phyloP scores from a whole-genome alignment of 2,888 invertebrate genomes.

The Rutpela maculata region DNA sequence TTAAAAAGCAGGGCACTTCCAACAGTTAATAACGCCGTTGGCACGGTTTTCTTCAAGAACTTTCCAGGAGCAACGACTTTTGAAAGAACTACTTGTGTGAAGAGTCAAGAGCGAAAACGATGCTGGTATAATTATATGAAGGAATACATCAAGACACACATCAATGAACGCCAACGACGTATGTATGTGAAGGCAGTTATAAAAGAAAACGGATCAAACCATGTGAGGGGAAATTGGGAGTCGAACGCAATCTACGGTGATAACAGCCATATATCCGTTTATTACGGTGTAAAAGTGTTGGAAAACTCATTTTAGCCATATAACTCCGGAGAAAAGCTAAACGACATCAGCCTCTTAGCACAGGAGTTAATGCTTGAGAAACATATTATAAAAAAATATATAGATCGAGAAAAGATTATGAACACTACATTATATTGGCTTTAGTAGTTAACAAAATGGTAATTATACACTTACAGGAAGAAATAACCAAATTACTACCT shows the following conservation, averaged over 20 bases:
- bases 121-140: constrained; percentile 7
- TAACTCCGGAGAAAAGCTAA: background rate
- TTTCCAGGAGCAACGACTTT: background rate
- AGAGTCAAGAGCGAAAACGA: background rate
- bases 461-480: too few relatives aligned
- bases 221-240: constrained; percentile 27
- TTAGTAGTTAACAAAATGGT: too few relatives aligned
- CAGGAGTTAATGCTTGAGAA: background rate
- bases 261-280: constrained; percentile 33
- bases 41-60: background rate
- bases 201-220: constrained; percentile 18
- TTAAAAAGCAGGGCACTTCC: background rate
- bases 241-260: constrained; percentile 33
- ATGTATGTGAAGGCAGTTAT: constrained; percentile 15
- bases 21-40: constrained; percentile 2
- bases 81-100: background rate
- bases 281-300: constrained; percentile 26
- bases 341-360: background rate
- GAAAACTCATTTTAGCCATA: constrained; percentile 27
- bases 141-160: constrained; percentile 1
- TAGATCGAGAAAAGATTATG: too few relatives aligned
- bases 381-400: background rate
- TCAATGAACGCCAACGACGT: background rate
- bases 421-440: too few relatives aligned
- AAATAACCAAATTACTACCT: too few relatives aligned